Percentiles rank a stretch among this genome's conserved stretches.
phyloP scores from a whole-genome alignment of 64 coral and sea anemone species.

The Montipora sp. region DNA sequence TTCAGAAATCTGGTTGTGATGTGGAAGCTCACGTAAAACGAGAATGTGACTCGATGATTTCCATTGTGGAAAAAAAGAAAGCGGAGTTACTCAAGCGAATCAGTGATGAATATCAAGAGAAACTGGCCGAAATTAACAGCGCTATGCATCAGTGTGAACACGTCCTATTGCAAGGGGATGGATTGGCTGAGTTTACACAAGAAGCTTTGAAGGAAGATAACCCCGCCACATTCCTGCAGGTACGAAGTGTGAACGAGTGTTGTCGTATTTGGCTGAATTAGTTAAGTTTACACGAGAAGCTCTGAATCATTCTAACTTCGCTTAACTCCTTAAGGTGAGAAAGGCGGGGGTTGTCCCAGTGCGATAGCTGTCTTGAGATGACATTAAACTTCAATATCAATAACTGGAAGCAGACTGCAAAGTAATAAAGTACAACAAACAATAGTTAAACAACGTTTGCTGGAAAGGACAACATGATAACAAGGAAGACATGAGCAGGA shows the following conservation, averaged over 20 bases:
- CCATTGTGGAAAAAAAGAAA: slow-evolving; percentile 89
- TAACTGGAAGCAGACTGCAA: too few species aligned
- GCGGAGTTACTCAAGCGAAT: slow-evolving; percentile 69
- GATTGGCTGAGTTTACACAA: slow-evolving; percentile 82
- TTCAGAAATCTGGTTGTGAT: slow-evolving; percentile 84
- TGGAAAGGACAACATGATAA: too few species aligned
- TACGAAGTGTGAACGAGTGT: slow-evolving; percentile 20
- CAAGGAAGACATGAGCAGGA: too few species aligned
- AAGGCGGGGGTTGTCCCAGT: too few species aligned
- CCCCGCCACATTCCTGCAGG: slow-evolving; percentile 87
- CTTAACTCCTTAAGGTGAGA: too few species aligned
- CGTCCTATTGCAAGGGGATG: slow-evolving; percentile 68
- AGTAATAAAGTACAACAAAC: too few species aligned
- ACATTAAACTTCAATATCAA: too few species aligned
- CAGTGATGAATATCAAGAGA: slow-evolving; percentile 84
- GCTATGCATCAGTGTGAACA: slow-evolving; percentile 78
- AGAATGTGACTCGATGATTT: slow-evolving; percentile 78
- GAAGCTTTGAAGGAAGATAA: slow-evolving; percentile 87
- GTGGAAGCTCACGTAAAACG: slow-evolving; percentile 90
- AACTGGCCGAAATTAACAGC: slow-evolving; percentile 65
- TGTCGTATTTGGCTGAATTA: slow-evolving; percentile 34
- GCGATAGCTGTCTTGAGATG: too few species aligned
- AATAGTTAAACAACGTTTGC: too few species aligned
- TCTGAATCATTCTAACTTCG: neutral
- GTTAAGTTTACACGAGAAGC: neutral